phyloP scores from a whole-genome alignment of 2,113 vertebrate species.

The Urocitellus parryii region DNA sequence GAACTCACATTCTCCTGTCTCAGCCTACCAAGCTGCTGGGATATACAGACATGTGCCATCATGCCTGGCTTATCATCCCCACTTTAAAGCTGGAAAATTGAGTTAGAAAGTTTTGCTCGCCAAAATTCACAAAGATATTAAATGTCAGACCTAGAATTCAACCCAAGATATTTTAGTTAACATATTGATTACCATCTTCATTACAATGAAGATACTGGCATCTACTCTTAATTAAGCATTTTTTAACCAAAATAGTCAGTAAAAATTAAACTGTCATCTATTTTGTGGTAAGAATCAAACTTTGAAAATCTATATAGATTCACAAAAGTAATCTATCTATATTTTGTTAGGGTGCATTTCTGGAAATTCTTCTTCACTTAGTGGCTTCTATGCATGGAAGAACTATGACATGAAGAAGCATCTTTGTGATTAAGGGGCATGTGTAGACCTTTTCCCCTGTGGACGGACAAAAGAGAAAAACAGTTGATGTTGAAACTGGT shows the following conservation, averaged over 20 bases:
- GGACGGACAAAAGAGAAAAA: neutral
- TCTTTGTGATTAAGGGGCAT: neutral
- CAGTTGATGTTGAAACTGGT: neutral
- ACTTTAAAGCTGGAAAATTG: neutral
- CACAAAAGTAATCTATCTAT: neutral
- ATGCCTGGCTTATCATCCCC: neutral
- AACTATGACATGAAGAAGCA: neutral
- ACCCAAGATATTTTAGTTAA: neutral
- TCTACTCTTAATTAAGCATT: neutral
- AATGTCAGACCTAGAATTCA: neutral
- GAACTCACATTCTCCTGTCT: too few species aligned
- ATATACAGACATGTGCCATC: too few species aligned
- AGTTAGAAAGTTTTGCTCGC: neutral
- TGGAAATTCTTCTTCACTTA: neutral
- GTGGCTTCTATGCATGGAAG: neutral
- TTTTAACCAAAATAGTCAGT: neutral
- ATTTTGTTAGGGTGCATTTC: neutral
- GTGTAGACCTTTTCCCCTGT: neutral
- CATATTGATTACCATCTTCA: neutral
- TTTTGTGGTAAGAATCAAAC: neutral
- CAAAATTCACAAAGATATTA: neutral
- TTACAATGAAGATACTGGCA: neutral
- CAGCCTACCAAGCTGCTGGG: too few species aligned
- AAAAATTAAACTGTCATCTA: neutral
- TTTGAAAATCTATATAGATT: neutral